Percentiles rank a stretch among this genome's conserved stretches.
phyloP scores from a whole-genome alignment of 2,113 vertebrate species.

The Motacilla tschutschensis region DNA sequence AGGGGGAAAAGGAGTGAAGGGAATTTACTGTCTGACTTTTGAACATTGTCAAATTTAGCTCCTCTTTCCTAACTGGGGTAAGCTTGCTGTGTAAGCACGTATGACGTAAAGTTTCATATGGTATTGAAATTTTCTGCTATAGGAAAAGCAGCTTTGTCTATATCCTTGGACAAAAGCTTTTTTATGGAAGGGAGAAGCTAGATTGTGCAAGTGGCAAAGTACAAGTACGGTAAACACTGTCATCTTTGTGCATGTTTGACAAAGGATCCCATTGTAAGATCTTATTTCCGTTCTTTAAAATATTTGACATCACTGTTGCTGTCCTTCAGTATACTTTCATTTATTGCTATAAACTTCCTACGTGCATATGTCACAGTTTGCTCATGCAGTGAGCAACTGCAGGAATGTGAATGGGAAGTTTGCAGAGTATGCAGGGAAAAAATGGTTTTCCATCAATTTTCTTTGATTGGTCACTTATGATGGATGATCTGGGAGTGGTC shows the following conservation, averaged over 20 bases:
- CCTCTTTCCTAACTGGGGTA: background rate
- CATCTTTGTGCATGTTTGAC: slow-evolving; percentile 57
- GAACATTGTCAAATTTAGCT: background rate
- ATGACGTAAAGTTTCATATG: background rate
- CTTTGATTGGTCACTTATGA: fast-evolving
- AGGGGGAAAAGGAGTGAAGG: background rate
- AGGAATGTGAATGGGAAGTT: background rate
- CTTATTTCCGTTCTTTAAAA: slow-evolving; percentile 30
- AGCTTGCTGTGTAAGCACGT: background rate
- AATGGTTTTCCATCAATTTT: background rate
- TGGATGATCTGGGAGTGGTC: background rate
- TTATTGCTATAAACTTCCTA: background rate
- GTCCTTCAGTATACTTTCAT: background rate
- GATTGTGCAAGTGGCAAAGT: slow-evolving; percentile 36
- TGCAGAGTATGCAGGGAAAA: background rate
- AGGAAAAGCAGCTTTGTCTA: slow-evolving; percentile 34
- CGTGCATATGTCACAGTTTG: background rate
- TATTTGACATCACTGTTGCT: slow-evolving; percentile 30
- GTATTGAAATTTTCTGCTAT: slow-evolving; percentile 15
- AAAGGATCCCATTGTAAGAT: slow-evolving; percentile 45
- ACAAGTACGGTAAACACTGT: slow-evolving; percentile 31
- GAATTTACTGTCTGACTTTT: background rate
- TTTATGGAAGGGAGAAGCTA: slow-evolving; percentile 38
- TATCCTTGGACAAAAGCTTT: slow-evolving; percentile 42
- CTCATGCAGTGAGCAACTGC: background rate